Base-by-base conservation (phyloP, 2,888 invertebrate genomes). In the Tipula lateralis region DNA sequence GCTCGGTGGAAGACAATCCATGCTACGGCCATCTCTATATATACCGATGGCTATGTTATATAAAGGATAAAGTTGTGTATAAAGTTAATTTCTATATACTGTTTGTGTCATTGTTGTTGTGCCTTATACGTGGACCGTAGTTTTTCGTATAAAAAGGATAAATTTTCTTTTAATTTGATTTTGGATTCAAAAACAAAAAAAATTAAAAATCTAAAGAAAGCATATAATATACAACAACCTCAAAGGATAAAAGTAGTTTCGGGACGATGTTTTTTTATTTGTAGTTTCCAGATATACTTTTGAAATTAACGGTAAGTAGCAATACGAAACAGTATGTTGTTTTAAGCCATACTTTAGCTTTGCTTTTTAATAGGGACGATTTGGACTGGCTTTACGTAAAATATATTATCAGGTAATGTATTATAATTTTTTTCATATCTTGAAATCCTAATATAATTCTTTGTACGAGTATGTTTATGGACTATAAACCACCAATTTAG, bases 111-210 rank as follows among this genome's bases (percentile, higher is more conserved):
- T 44, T 44, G 44, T 44, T 44, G 44, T 44, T 66, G 24, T 9
- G 9, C 24, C 24, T 24, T 66, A 66, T 66, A 66, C 66, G 66
- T 66, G 66, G 66, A 66, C 24, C 24, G 19, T 66, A 66, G 66
- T 66, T 24, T 66, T 66, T 6, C 66, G 66, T 66, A 66, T 66
- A 66, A 24, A 66, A 66, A 24, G 66, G 66, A 66, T 66, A 66
- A 66, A 66, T 66, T 66, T 66, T 24, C 24, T 66, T 66, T 66
- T 66, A 66, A 66, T 66, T 66, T 66, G 66, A 66, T 66, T 66
- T 66, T 66, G 24, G 66, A 66, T 24, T 66, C 9, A 66, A 66
- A 66, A 66, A n/a, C 19, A 66, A 24, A 66, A 66, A 0, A 66
- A n/a, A 44, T 1, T 1, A 24, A 3, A 24, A 9, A 50, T 50